Evolutionary conservation across 2,888 invertebrate genomes (phyloP), one percentile per base, ranked within the genome.

Genomic region (Sesamia inferens): DNA sequence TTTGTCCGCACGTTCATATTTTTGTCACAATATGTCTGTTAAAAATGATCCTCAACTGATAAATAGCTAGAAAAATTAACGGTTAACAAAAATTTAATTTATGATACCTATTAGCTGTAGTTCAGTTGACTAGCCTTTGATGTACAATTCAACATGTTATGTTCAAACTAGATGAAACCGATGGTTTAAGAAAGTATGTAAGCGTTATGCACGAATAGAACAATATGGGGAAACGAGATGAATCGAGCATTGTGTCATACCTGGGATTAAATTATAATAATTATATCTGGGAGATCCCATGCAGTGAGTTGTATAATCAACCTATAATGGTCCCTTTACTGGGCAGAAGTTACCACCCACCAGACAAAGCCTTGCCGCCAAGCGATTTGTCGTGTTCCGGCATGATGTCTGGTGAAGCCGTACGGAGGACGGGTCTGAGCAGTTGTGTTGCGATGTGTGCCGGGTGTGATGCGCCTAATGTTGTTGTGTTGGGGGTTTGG

Each of bases 221-320:
- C 55, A 55, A 64, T 64, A 75, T 42, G 8, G 48, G 11, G 48
- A 51, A 76, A 22, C 6, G 7, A 74, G 57, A 76, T 14, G 48
- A 42, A 76, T 51, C n/a, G 3, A 67, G 19, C 11, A 42, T 76
- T 42, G 42, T 7, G 31, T 42, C 42, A 48, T 42, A 57, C 58
- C 42, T 51, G 22, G 19, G 16, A 44, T 42, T 44, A 19, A 76
- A 66, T 57, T 31, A 31, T 31, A 31, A 31, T 31, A 31, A 31
- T 31, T 31, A 31, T 31, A 31, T 31, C 31, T 31, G 31, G 31
- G 31, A 31, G 31, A 31, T 31, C 3, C 31, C 1, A 31, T 31
- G 31, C 2, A 3, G 31, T 1, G 31, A 31, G 31, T 31, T 31
- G 3, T 10, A 31, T 19, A 58, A 58, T 58, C 10, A 16, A 5